A percentile compares a stretch with the other conserved stretches of the same genome.
Conservation (phyloP, 2,113 vertebrate genomes). For the Cochlearius cochlearius region DNA sequence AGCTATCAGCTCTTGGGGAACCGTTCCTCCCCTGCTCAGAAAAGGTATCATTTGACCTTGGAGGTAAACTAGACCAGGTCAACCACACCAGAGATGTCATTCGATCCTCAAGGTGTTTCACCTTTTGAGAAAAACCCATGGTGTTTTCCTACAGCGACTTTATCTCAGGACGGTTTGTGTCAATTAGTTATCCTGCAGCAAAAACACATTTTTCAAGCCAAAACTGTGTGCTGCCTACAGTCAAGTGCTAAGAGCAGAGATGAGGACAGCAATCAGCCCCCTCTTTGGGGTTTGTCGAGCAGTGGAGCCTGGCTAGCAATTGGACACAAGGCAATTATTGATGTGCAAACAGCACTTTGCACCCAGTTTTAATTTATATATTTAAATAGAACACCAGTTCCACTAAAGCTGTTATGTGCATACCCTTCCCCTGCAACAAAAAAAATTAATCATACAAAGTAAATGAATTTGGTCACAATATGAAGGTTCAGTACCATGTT, state of each 20-base stretch:
- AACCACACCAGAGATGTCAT: background rate
- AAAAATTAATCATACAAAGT: conserved; percentile 5
- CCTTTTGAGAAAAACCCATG: background rate
- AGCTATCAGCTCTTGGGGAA: background rate
- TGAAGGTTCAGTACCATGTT: background rate
- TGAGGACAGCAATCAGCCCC: background rate
- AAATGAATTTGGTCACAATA: background rate
- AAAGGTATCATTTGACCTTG: background rate
- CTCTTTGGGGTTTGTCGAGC: background rate
- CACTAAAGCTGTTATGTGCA: background rate
- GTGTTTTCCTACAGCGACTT: background rate
- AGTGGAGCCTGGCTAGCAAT: background rate
- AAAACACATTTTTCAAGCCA: background rate
- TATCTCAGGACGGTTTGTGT: background rate
- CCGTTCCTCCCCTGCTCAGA: background rate
- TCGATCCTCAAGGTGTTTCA: background rate
- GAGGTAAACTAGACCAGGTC: background rate
- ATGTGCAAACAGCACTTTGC: conserved; percentile 3
- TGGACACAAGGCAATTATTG: background rate
- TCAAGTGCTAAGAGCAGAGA: background rate
- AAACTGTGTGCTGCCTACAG: background rate
- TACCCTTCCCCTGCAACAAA: background rate
- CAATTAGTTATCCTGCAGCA: background rate
- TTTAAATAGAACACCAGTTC: conserved; percentile 23
- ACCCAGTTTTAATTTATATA: conserved; percentile 3